Evolutionary conservation across 2,888 invertebrate genomes (phyloP).

Genomic region (Macrostomum cliftonense): DNA sequence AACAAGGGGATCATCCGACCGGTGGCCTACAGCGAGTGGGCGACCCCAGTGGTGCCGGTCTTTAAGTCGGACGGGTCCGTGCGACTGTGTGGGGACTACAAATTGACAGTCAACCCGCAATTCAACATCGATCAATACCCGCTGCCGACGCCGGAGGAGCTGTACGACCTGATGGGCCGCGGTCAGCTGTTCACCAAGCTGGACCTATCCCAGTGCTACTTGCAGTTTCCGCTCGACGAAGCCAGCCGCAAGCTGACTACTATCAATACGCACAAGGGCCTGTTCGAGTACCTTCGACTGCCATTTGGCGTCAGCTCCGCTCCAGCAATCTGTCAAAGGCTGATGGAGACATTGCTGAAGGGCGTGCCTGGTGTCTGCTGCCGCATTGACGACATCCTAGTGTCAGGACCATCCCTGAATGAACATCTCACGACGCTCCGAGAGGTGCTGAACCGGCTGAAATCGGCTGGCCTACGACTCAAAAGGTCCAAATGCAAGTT

Average conservation of each 20-base stretch:
- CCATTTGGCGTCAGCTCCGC: conserved; percentile 20
- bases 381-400: conserved; percentile 15
- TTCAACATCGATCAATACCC: conserved; percentile 13
- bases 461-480: conserved; percentile 1
- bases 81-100: conserved; percentile 14
- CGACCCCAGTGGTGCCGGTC: conserved; percentile 13
- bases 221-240: conserved; percentile 6
- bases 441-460: conserved; percentile 3
- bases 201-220: conserved; percentile 27
- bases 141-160: conserved; percentile 16
- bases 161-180: conserved; percentile 16
- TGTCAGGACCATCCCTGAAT: conserved; percentile 3
- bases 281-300: conserved; percentile 10
- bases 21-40: conserved; percentile 13
- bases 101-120: conserved; percentile 10
- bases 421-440: conserved; percentile 2
- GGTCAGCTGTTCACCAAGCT: conserved; percentile 26
- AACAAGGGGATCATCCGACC: conserved; percentile 11
- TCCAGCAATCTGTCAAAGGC: conserved; percentile 26
- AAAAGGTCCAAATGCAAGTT: conserved; percentile 2
- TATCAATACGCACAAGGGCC: conserved; percentile 4
- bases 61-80: conserved; percentile 11
- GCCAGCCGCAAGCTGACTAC: too few species aligned
- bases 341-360: conserved; percentile 24
- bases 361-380: conserved; percentile 9